Percentiles rank a stretch among this genome's conserved stretches.
Conservation (phyloP, 1,140 invertebrate species). For the Sycophila sp. region DNA sequence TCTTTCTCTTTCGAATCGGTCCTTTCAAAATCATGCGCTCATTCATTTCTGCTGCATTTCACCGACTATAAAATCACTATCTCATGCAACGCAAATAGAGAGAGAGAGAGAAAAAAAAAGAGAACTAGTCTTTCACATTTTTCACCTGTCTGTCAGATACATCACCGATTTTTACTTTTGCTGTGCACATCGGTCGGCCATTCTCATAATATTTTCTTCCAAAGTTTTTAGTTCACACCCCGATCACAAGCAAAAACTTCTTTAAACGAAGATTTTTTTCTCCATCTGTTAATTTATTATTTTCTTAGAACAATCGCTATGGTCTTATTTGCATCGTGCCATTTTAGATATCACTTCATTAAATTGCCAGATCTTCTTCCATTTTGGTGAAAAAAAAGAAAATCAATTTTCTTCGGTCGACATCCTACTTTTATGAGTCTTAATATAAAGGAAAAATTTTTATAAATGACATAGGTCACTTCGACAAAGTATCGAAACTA, state of each 20-base stretch:
- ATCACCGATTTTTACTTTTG: constrained; percentile 25
- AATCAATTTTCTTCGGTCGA: not conserved
- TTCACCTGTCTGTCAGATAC: not conserved
- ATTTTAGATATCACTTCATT: constrained; percentile 23
- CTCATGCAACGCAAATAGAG: constrained; percentile 24
- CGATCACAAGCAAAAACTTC: constrained; percentile 7
- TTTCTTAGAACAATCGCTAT: not conserved
- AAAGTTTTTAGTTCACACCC: constrained; percentile 9
- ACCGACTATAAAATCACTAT: constrained; percentile 40
- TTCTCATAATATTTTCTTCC: not conserved
- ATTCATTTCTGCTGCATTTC: constrained; percentile 54
- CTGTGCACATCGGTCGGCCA: constrained; percentile 33
- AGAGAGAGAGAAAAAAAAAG: constrained; percentile 1
- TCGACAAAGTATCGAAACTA: constrained; percentile 12
- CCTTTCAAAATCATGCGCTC: constrained; percentile 44
- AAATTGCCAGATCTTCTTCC: not conserved
- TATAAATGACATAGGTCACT: too few species aligned
- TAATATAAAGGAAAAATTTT: constrained; percentile 1
- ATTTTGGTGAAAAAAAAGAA: not conserved
- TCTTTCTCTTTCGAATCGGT: constrained; percentile 33
- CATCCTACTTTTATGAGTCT: constrained; percentile 18
- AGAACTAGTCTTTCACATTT: constrained; percentile 4
- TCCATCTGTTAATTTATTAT: not conserved
- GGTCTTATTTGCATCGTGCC: constrained; percentile 14
- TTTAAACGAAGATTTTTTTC: constrained; percentile 8